Percentiles rank a stretch among this genome's conserved stretches.
Conservation (phyloP, 2,888 invertebrate genomes). For the Malachius bipustulatus region DNA sequence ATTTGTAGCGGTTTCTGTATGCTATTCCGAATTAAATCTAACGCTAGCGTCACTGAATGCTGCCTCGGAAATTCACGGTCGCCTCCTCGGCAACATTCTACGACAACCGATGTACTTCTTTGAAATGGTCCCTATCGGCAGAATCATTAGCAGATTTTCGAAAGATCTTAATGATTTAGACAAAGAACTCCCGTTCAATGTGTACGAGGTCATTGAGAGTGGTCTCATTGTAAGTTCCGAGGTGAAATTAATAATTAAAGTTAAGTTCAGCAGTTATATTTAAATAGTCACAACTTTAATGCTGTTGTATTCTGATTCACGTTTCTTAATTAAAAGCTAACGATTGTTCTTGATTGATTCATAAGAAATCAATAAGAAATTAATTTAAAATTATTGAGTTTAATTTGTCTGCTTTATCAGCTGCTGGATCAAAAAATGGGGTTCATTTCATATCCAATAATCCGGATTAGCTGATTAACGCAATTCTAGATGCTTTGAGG, state of each 20-base stretch:
- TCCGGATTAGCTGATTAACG: too few relatives aligned
- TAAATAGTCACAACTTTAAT: too few relatives aligned
- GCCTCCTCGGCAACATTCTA: slow-evolving; percentile 44
- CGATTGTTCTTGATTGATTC: too few relatives aligned
- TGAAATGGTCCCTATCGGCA: slow-evolving; percentile 55
- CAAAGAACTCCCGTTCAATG: slow-evolving; percentile 44
- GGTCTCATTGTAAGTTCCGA: slow-evolving; percentile 33
- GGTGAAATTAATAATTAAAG: slow-evolving; percentile 6
- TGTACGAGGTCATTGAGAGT: slow-evolving; percentile 36
- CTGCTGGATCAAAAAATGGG: too few relatives aligned
- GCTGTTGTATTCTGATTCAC: too few relatives aligned
- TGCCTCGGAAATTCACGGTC: slow-evolving; percentile 46
- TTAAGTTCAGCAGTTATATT: slow-evolving; percentile 30
- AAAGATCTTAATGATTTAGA: slow-evolving; percentile 56
- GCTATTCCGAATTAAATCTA: slow-evolving; percentile 42
- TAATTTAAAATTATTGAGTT: too few relatives aligned
- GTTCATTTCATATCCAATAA: too few relatives aligned
- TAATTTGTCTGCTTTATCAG: too few relatives aligned
- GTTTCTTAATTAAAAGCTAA: too few relatives aligned
- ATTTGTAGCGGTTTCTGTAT: slow-evolving; percentile 39
- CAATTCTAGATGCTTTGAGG: too few relatives aligned
- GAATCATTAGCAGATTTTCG: slow-evolving; percentile 56
- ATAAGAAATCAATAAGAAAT: too few relatives aligned
- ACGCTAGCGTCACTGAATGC: slow-evolving; percentile 49
- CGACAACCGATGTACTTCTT: slow-evolving; percentile 57